A percentile compares a stretch with the other conserved stretches of the same genome.
Evolutionary conservation across 1,140 invertebrate species (phyloP).

Genomic region (Drosophila varians): DNA sequence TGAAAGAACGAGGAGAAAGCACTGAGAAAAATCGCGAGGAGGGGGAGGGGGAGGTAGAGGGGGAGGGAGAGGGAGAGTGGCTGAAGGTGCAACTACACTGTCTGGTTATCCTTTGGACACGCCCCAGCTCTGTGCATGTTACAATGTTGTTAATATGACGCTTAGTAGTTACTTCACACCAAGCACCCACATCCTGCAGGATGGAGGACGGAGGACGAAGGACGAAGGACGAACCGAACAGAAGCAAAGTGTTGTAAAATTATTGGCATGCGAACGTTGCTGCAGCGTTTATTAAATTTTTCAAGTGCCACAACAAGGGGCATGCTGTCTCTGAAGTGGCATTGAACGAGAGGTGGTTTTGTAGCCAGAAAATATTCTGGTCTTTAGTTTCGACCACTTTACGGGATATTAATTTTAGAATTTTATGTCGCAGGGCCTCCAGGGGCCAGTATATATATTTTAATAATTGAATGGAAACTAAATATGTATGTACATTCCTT

Average conservation of each 20-base stretch:
- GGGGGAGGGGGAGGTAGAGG: background rate
- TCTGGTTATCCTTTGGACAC: background rate
- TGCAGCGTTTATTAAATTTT: slow-evolving; percentile 79
- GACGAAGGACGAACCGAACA: no score
- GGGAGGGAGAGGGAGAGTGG: no score
- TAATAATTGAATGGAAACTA: no score
- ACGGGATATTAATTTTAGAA: no score
- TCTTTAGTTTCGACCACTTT: no score
- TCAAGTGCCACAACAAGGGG: slow-evolving; percentile 59
- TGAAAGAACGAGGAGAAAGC: slow-evolving; percentile 28
- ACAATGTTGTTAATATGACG: slow-evolving; percentile 77
- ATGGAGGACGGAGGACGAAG: no score
- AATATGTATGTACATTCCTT: no score
- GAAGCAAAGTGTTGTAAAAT: slow-evolving; percentile 45
- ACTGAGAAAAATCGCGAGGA: background rate
- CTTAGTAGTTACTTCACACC: slow-evolving; percentile 63
- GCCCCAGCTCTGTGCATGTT: slow-evolving; percentile 46
- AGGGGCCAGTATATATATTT: no score
- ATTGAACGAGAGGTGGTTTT: no score
- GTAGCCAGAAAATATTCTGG: no score
- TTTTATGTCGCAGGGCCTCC: no score
- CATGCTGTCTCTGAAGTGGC: background rate
- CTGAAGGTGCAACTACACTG: background rate
- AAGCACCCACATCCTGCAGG: no score
- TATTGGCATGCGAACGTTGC: slow-evolving; percentile 79